A percentile compares a stretch with the other conserved stretches of the same genome.
phyloP scores from a whole-genome alignment of 2,113 vertebrate genomes.

The Isichthys henryi region DNA sequence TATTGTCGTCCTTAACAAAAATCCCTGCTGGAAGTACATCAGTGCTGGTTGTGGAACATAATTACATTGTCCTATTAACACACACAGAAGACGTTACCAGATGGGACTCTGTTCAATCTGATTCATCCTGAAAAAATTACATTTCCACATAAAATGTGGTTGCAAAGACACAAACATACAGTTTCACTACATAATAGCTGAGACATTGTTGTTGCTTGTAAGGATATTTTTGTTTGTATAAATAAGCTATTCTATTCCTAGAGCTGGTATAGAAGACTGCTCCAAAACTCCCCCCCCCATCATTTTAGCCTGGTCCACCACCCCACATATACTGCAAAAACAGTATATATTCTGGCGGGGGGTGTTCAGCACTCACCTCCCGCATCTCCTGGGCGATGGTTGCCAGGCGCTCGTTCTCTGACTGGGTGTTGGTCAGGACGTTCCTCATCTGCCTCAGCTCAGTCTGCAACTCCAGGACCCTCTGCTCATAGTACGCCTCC shows the following conservation, averaged over 20 bases:
- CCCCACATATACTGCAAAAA: not conserved
- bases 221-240: not conserved
- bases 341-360: not conserved
- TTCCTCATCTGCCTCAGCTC: constrained; percentile 83
- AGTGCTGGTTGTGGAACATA: not conserved
- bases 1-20: not conserved
- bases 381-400: constrained; percentile 78
- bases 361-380: constrained; percentile 64
- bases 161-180: not conserved
- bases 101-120: not conserved
- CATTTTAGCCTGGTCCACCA: not conserved
- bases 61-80: not conserved
- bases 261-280: not conserved
- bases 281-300: not conserved
- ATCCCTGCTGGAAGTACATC: not conserved
- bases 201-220: not conserved
- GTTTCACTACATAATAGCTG: not conserved
- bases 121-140: not conserved
- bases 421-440: constrained; percentile 71
- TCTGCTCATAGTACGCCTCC: constrained; percentile 89
- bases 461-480: constrained; percentile 85
- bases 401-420: constrained; percentile 84
- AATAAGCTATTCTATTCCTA: not conserved
- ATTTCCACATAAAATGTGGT: not conserved
- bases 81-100: not conserved